Percentiles rank a stretch among this genome's conserved stretches.
phyloP scores from a whole-genome alignment of 2,888 invertebrate species.

The Seira ritae region DNA sequence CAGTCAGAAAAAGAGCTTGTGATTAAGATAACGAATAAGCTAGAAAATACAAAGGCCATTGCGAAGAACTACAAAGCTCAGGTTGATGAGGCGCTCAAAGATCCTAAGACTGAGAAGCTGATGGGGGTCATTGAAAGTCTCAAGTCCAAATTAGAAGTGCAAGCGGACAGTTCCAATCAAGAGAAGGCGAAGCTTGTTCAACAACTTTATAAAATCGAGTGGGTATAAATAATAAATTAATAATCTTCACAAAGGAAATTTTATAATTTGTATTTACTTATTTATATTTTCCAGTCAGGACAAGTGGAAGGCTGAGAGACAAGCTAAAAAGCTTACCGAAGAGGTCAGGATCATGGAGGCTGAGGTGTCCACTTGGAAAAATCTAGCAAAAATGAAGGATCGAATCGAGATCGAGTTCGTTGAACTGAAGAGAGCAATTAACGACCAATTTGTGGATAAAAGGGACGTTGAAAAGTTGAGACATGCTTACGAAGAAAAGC shows the following conservation, averaged over 20 bases:
- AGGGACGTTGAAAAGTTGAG: constrained; percentile 48
- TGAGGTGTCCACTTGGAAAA: constrained; percentile 45
- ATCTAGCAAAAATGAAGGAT: constrained; percentile 59
- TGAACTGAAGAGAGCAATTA: constrained; percentile 59
- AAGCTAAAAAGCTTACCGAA: constrained; percentile 41
- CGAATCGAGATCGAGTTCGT: constrained; percentile 62
- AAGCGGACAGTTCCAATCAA: constrained; percentile 15
- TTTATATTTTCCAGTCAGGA: constrained; percentile 38
- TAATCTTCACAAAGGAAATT: too few relatives aligned
- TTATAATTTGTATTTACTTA: background rate
- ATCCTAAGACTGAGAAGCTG: constrained; percentile 34
- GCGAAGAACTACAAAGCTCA: constrained; percentile 40
- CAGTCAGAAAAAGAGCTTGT: constrained; percentile 52
- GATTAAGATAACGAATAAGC: constrained; percentile 42
- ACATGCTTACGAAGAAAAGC: constrained; percentile 53
- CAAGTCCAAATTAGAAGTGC: constrained; percentile 37
- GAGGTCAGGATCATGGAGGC: constrained; percentile 34
- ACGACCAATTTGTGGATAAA: constrained; percentile 61
- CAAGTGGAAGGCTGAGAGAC: constrained; percentile 36
- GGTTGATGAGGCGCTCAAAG: constrained; percentile 44
- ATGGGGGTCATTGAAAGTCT: constrained; percentile 33
- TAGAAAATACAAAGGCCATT: constrained; percentile 42
- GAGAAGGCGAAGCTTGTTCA: constrained; percentile 27
- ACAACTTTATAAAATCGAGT: constrained; percentile 31
- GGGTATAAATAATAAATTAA: background rate